Evolutionary conservation across 2,113 vertebrate genomes (phyloP).

Genomic region (Hippocampus mohnikei): DNA sequence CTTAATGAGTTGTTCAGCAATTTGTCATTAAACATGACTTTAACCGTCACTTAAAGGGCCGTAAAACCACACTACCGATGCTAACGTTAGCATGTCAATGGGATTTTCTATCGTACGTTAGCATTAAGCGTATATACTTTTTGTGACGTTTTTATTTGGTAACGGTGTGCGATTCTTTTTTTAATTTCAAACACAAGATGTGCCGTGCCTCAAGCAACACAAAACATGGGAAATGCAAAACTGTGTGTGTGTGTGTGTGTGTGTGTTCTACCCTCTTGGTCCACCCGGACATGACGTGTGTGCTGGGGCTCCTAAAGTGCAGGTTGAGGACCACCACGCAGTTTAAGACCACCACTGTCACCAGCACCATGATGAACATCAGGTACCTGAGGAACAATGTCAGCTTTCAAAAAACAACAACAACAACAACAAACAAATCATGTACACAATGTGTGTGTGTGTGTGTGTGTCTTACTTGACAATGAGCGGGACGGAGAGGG

Average conservation of each 20-base stretch:
- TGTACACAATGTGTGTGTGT: not conserved
- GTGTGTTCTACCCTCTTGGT: conserved; percentile 78
- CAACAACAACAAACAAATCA: too few species aligned
- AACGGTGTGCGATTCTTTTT: too few species aligned
- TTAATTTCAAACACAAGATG: too few species aligned
- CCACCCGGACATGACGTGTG: conserved; percentile 85
- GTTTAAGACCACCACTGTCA: conserved; percentile 85
- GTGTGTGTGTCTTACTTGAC: conserved; percentile 80
- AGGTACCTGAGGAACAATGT: conserved; percentile 78
- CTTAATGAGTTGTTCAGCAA: too few species aligned
- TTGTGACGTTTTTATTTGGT: too few species aligned
- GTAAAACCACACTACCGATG: too few species aligned
- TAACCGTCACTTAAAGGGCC: too few species aligned
- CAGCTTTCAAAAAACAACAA: not conserved
- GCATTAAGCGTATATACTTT: too few species aligned
- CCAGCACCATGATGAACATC: conserved; percentile 94
- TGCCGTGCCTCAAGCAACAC: too few species aligned
- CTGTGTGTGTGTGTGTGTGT: not conserved
- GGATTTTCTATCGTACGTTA: too few species aligned
- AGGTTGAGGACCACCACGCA: conserved; percentile 89
- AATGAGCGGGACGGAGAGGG: conserved; percentile 84
- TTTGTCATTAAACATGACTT: too few species aligned
- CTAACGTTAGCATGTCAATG: too few species aligned
- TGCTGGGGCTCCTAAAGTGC: conserved; percentile 93
- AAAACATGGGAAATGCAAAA: not conserved